These are phyloP conservation scores for Cataglyphis albicans DNA, from an alignment of 2,888 invertebrate genomes.

Conservation along the genomic window DNA sequence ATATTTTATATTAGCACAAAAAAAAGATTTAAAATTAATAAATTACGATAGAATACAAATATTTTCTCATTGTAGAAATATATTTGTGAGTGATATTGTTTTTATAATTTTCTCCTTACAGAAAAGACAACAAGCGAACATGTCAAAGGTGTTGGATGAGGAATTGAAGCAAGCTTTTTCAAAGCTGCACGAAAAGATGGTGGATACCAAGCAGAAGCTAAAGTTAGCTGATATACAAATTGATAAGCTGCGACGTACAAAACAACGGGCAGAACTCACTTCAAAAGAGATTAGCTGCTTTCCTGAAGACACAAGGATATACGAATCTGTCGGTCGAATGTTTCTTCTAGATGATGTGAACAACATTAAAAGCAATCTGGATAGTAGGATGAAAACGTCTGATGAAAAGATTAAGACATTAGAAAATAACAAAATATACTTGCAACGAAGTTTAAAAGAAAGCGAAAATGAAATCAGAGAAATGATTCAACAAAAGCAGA, in stretches of 20 bases:
- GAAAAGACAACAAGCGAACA: constrained; percentile 53
- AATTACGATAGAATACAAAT: not conserved
- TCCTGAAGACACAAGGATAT: constrained; percentile 90
- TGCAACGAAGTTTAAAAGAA: constrained; percentile 93
- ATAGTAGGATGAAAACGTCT: constrained; percentile 87
- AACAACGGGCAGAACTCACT: constrained; percentile 91
- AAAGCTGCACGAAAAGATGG: constrained; percentile 93
- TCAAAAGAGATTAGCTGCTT: constrained; percentile 88
- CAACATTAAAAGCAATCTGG: constrained; percentile 89
- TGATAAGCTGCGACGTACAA: constrained; percentile 89
- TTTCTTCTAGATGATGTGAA: constrained; percentile 91
- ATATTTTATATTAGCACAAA: not conserved
- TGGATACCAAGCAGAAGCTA: constrained; percentile 93
- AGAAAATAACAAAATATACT: constrained; percentile 92
- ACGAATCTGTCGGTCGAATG: constrained; percentile 94
- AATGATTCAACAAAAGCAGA: constrained; percentile 90
- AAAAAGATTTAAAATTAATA: not conserved
- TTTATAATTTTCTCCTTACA: not conserved
- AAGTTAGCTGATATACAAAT: constrained; percentile 93
- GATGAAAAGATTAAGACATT: constrained; percentile 91
- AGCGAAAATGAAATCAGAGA: constrained; percentile 94
- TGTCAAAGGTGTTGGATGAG: constrained; percentile 87
- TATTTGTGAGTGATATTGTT: not conserved
- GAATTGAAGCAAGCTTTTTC: constrained; percentile 91
- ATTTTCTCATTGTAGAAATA: not conserved